Percentiles rank a stretch among this genome's conserved stretches.
Evolutionary conservation across 2,888 invertebrate genomes (phyloP).

Genomic region (Athripsodes cinereus): DNA sequence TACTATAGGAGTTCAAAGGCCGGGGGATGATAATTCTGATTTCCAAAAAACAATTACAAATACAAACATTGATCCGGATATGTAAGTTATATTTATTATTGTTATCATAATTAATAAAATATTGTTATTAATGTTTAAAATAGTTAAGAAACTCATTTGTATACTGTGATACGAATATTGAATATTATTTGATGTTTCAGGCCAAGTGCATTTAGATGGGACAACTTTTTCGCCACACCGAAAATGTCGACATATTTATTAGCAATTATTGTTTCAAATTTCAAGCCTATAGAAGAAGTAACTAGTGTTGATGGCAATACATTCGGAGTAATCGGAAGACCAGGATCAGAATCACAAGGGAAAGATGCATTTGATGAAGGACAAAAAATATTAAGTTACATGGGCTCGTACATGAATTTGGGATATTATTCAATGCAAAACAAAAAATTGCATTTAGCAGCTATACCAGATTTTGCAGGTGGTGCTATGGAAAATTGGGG

Average conservation of each 20-base stretch:
- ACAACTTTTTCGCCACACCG: slow-evolving; percentile 53
- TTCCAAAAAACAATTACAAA: too few species aligned
- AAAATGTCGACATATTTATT: slow-evolving; percentile 77
- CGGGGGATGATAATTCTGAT: slow-evolving; percentile 26
- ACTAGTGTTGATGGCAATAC: not conserved
- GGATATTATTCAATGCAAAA: slow-evolving; percentile 43
- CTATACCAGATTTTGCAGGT: slow-evolving; percentile 70
- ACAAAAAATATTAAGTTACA: slow-evolving; percentile 38
- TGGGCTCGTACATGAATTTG: slow-evolving; percentile 53
- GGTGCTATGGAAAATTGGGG: slow-evolving; percentile 88
- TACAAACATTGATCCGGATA: too few species aligned
- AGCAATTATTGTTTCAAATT: slow-evolving; percentile 79
- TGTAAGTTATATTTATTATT: too few species aligned
- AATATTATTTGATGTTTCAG: not conserved
- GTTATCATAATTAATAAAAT: too few species aligned
- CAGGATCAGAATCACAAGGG: slow-evolving; percentile 41
- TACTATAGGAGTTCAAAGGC: slow-evolving; percentile 58
- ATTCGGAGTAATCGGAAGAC: slow-evolving; percentile 40
- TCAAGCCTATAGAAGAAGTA: slow-evolving; percentile 35
- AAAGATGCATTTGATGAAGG: slow-evolving; percentile 42
- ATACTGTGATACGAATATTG: too few species aligned
- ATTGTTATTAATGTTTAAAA: too few species aligned
- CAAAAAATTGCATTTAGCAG: slow-evolving; percentile 61
- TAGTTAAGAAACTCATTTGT: too few species aligned
- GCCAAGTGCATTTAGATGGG: slow-evolving; percentile 23